phyloP scores from a whole-genome alignment of 2,888 invertebrate genomes.

The Drosophila neotestacea region DNA sequence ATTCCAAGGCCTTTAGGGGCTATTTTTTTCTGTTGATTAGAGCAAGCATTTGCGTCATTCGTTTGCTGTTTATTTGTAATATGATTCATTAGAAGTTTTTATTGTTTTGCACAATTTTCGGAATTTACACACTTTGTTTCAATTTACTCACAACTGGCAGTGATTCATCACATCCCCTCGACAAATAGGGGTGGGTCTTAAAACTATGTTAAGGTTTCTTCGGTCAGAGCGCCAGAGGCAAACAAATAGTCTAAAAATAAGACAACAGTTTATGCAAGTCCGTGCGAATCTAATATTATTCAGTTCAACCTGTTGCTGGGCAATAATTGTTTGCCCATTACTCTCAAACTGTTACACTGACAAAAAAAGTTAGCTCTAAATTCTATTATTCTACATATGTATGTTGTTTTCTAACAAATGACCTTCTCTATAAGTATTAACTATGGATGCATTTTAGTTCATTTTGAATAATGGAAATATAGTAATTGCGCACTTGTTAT shows the following conservation, averaged over 20 bases:
- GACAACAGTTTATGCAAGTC: neutral
- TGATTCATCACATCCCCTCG: conserved; percentile 4
- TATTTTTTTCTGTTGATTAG: conserved; percentile 30
- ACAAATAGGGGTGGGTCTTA: neutral
- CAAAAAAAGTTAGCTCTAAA: neutral
- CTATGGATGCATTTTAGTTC: neutral
- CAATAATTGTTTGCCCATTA: neutral
- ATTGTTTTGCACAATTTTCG: conserved; percentile 15
- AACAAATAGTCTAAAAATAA: conserved; percentile 33
- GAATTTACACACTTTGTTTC: conserved; percentile 15
- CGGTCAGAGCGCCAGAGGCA: conserved; percentile 6
- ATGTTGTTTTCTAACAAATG: neutral
- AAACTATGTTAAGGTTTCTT: conserved; percentile 34
- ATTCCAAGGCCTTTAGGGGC: conserved; percentile 19
- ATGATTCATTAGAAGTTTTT: conserved; percentile 41
- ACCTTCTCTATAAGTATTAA: neutral
- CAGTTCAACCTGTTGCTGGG: conserved; percentile 38
- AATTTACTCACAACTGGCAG: conserved; percentile 6
- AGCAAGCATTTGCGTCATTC: conserved; percentile 42
- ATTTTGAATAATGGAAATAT: no score
- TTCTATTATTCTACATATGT: neutral
- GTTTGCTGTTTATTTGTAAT: conserved; percentile 34
- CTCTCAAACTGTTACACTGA: conserved; percentile 1
- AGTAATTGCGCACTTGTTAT: conserved; percentile 3
- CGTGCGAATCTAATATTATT: conserved; percentile 20